Evolutionary conservation across 2,797 vertebrate species (phyloP), one percentile per base, ranked within the genome.

Genomic region (Antennarius maculatus): DNA sequence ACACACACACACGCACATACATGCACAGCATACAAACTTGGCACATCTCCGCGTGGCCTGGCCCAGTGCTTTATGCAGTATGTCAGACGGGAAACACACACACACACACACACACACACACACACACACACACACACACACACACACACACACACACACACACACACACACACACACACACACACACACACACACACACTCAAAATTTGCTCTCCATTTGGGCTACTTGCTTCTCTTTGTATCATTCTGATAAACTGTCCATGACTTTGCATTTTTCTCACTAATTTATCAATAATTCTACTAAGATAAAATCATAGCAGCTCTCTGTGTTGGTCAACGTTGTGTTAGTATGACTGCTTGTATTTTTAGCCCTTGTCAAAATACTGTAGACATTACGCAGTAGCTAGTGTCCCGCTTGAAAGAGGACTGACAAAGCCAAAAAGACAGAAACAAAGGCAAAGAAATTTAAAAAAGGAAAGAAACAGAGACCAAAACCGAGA

Each of bases 51-150:
- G 48, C 57, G 51, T 69, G 70, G 62, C 68, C 66, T 77, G 64
- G 72, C 67, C 78, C 79, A 73, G 80, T 88, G 61, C 66, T 81
- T 86, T 84, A 87, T 86, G 74, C 61, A 86, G 75, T 31, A 71
- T 77, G 84, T 82, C 80, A 85, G 79, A 58, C 66, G 71, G 57
- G 50, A 71, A 34, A 70, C 54, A 58, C 65, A 74, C 18, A 70
- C 47, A 72, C 61, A 74, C 52, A 68, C 54, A 61, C 65, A 72
- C 18, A 70, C 47, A 72, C 63, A 60, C 28, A 57, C 69, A 55
- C 47, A 58, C 68, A 69, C 29, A 69, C 48, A 59, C 65, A 70
- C 18, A 72, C 50, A 67, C 66, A 74, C 52, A 71, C 34, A 18
- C 31, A 42, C 29, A 6, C n/a, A 13, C 64, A 55, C 3, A 70